A percentile compares a stretch with the other conserved stretches of the same genome.
phyloP scores from a whole-genome alignment of 2,113 vertebrate species.

The Bujurquina vittata region DNA sequence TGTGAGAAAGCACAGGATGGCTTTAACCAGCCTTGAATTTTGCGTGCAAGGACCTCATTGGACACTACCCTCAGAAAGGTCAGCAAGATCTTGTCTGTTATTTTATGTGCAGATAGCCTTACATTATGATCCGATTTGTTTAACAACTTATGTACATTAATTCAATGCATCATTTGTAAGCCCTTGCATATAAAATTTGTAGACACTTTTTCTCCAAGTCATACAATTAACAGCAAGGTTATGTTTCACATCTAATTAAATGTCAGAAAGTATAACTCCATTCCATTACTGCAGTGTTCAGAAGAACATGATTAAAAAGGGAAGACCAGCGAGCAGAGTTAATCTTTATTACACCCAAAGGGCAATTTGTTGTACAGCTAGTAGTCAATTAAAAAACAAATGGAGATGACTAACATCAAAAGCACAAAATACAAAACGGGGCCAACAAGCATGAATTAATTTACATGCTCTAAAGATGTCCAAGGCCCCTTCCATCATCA shows the following conservation, averaged over 20 bases:
- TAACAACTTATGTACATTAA: constrained; percentile 15
- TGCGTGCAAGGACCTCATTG: constrained; percentile 20
- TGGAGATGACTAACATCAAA: constrained; percentile 14
- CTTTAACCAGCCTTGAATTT: constrained; percentile 56
- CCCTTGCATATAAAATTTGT: neutral
- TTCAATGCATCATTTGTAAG: neutral
- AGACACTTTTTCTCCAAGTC: neutral
- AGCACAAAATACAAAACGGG: neutral
- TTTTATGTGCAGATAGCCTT: constrained; percentile 13
- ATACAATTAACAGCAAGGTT: constrained; percentile 7
- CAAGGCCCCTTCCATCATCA: neutral
- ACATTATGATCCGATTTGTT: neutral
- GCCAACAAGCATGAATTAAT: neutral
- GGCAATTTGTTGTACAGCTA: constrained; percentile 20
- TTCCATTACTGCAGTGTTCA: constrained; percentile 20
- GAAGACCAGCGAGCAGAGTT: constrained; percentile 1
- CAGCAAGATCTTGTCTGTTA: constrained; percentile 32
- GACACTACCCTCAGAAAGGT: constrained; percentile 22
- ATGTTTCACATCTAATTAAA: constrained; percentile 18
- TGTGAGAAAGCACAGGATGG: constrained; percentile 42
- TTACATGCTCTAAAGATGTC: neutral
- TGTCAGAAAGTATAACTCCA: constrained; percentile 5
- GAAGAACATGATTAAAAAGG: neutral
- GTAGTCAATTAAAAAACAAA: constrained; percentile 14
- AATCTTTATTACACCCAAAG: constrained; percentile 3